A percentile compares a stretch with the other conserved stretches of the same genome.
phyloP scores from a whole-genome alignment of 2,113 vertebrate genomes.

The Psilopsiagon aurifrons region DNA sequence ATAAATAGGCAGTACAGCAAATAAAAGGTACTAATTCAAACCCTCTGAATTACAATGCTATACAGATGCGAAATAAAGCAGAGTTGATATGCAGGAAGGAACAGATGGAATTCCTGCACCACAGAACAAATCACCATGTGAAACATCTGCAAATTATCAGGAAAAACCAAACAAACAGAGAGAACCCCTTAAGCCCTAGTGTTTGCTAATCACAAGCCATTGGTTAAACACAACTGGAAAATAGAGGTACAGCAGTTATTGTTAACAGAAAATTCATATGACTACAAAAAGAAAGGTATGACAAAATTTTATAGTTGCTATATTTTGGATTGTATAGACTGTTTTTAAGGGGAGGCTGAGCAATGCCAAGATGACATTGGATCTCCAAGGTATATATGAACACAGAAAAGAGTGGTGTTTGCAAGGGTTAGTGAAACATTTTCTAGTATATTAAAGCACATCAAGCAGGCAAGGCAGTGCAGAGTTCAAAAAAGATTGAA shows the following conservation, averaged over 20 bases:
- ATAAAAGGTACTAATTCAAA: neutral
- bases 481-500: neutral
- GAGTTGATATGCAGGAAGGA: neutral
- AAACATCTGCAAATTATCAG: conserved; percentile 42
- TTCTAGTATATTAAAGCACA: neutral
- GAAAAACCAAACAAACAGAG: conserved; percentile 33
- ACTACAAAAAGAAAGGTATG: neutral
- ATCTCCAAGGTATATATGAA: neutral
- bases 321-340: neutral
- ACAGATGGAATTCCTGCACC: conserved; percentile 2
- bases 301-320: neutral
- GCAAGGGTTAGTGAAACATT: neutral
- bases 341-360: neutral
- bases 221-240: neutral
- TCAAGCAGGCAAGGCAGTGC: neutral
- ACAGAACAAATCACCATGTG: neutral
- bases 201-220: neutral
- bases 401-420: neutral
- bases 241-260: neutral
- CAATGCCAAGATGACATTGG: neutral
- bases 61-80: neutral
- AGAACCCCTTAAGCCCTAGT: neutral
- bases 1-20: neutral
- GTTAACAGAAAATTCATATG: neutral
- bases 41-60: neutral